Evolutionary conservation across 2,113 vertebrate species (phyloP).

Genomic region (Emberiza fucata): DNA sequence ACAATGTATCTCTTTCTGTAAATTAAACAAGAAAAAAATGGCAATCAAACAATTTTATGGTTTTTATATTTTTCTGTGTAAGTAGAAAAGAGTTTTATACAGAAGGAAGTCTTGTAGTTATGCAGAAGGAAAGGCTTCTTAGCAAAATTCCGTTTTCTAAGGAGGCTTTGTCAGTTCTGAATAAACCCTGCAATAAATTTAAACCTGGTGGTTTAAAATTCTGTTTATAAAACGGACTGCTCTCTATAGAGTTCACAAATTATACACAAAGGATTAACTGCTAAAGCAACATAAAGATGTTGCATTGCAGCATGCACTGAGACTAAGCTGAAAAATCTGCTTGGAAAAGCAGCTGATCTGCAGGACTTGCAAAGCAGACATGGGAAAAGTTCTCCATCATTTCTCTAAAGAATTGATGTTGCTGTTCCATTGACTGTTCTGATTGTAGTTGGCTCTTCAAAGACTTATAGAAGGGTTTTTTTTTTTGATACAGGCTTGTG

Average conservation of each 20-base stretch:
- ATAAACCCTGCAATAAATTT: conserved; percentile 35
- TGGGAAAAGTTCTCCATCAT: background rate
- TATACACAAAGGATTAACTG: conserved; percentile 31
- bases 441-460: background rate
- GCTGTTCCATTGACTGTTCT: background rate
- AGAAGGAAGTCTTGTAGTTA: background rate
- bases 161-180: conserved; percentile 41
- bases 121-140: background rate
- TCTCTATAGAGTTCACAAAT: conserved; percentile 20
- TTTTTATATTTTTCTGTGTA: background rate
- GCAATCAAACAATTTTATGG: background rate
- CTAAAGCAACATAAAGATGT: background rate
- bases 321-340: background rate
- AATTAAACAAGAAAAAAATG: background rate
- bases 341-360: background rate
- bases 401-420: background rate
- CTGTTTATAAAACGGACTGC: conserved; percentile 39
- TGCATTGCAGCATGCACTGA: background rate
- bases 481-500: background rate
- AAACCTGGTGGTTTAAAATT: conserved; percentile 30
- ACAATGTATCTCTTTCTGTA: background rate
- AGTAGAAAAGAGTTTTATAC: background rate
- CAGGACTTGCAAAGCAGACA: background rate
- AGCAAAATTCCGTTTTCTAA: conserved; percentile 32
- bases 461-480: background rate